These are phyloP conservation scores for Euwallacea similis DNA, from an alignment of 1,140 invertebrate species.

Conservation along the genomic window DNA sequence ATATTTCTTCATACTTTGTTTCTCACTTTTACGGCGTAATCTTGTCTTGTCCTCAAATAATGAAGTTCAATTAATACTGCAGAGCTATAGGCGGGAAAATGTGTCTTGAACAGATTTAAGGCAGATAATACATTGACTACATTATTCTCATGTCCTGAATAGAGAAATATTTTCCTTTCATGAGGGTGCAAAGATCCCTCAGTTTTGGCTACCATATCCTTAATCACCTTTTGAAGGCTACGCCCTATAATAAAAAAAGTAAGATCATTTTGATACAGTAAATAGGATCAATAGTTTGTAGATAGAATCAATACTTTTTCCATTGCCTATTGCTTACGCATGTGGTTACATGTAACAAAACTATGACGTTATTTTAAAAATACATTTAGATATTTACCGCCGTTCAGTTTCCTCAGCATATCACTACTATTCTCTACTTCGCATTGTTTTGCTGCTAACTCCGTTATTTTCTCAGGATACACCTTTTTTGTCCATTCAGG, in stretches of 20 bases:
- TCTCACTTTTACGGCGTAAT: slow-evolving; percentile 41
- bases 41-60: slow-evolving; percentile 51
- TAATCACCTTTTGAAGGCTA: slow-evolving; percentile 42
- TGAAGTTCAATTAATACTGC: slow-evolving; percentile 52
- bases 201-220: slow-evolving; percentile 39
- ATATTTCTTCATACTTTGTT: background rate
- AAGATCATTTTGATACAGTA: background rate
- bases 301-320: background rate
- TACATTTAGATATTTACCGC: slow-evolving; percentile 40
- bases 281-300: background rate
- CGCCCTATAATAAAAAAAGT: slow-evolving; percentile 39
- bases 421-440: slow-evolving; percentile 46
- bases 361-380: slow-evolving; percentile 2
- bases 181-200: slow-evolving; percentile 19
- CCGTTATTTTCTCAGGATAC: slow-evolving; percentile 43
- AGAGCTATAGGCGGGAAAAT: slow-evolving; percentile 53
- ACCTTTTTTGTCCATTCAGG: slow-evolving; percentile 48
- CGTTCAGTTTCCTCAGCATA: slow-evolving; percentile 46
- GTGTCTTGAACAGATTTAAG: slow-evolving; percentile 61
- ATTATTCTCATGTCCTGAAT: slow-evolving; percentile 71
- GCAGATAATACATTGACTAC: slow-evolving; percentile 62
- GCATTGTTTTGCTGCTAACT: slow-evolving; percentile 43
- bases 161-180: slow-evolving; percentile 54
- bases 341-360: background rate
- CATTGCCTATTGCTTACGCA: background rate